phyloP scores from a whole-genome alignment of 2,797 vertebrate genomes.

The Microctenopoma lineatum region DNA sequence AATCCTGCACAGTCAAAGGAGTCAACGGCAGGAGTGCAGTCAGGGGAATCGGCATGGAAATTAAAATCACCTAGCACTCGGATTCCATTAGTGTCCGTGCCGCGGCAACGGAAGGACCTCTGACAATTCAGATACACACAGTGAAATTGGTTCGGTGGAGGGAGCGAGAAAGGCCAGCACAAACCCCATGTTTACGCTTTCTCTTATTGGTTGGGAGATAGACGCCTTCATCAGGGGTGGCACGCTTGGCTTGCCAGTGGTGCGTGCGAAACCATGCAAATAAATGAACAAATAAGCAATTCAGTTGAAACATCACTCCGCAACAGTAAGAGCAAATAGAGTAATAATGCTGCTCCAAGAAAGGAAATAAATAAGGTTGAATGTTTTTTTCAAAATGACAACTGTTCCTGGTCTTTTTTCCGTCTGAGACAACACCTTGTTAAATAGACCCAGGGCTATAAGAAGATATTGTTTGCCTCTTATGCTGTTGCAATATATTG shows the following conservation, averaged over 20 bases:
- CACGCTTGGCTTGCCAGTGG: conserved; percentile 79
- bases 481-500: conserved; percentile 45
- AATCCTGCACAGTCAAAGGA: conserved; percentile 84
- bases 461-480: conserved; percentile 51
- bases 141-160: conserved; percentile 82
- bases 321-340: conserved; percentile 78
- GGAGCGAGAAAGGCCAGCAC: conserved; percentile 71
- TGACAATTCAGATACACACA: conserved; percentile 85
- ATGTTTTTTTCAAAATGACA: conserved; percentile 55
- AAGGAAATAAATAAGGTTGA: conserved; percentile 73
- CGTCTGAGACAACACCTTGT: conserved; percentile 57
- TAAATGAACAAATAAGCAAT: conserved; percentile 86
- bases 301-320: conserved; percentile 75
- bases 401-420: conserved; percentile 46
- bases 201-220: conserved; percentile 78
- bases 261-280: conserved; percentile 81
- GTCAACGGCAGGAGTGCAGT: conserved; percentile 82
- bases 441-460: conserved; percentile 58
- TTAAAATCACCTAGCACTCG: conserved; percentile 86
- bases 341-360: conserved; percentile 77
- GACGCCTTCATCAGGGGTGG: conserved; percentile 83
- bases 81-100: conserved; percentile 85
- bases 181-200: conserved; percentile 75
- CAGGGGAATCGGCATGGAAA: conserved; percentile 87
- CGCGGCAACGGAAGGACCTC: conserved; percentile 81